Evolutionary conservation across 1,140 invertebrate species (phyloP), one percentile per base, ranked within the genome.

Genomic region (Dryas iulia): DNA sequence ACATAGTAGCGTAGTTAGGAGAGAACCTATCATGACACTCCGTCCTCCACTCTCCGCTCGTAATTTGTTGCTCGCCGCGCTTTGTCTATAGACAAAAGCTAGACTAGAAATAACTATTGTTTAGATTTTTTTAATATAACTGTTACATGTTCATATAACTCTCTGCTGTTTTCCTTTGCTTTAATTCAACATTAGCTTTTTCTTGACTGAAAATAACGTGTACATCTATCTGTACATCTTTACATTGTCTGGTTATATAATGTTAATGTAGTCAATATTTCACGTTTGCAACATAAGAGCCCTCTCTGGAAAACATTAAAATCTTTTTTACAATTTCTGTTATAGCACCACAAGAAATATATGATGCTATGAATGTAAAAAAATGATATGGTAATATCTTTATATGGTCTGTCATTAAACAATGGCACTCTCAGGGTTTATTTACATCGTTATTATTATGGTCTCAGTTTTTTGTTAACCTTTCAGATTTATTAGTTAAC

Each of bases 371-470:
- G 23, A 21, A 61, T 35, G 33, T 60, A 61, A 61, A 61, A n/a
- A 59, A 61, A 61, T 33, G 33, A 47, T 47, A 61, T 23, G 12
- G 59, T 61, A 61, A 52, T 52, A 14, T 52, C 33, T 26, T 61
- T 61, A 39, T 61, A 61, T 24, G 59, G 39, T 0, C 21, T 18
- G 23, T 26, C 33, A 47, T 61, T 35, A 61, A 61, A 61, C 28
- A 61, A 61, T 52, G 23, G 24, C 59, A 28, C 21, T 24, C 23
- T 39, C 59, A 35, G 30, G 33, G 39, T 52, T 61, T 39, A 47
- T 61, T 59, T 10, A 4, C 57, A 31, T 12, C 28, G 21, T 59
- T 59, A 33, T 30, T 11, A 14, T 33, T 59, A 59, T 21, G 5
- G 12, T 21, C n/a, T 26, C 18, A 10, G 2, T 21, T 21, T 47